Base-by-base conservation (phyloP, 2,888 invertebrate genomes). In the Neoscelio sp. region DNA sequence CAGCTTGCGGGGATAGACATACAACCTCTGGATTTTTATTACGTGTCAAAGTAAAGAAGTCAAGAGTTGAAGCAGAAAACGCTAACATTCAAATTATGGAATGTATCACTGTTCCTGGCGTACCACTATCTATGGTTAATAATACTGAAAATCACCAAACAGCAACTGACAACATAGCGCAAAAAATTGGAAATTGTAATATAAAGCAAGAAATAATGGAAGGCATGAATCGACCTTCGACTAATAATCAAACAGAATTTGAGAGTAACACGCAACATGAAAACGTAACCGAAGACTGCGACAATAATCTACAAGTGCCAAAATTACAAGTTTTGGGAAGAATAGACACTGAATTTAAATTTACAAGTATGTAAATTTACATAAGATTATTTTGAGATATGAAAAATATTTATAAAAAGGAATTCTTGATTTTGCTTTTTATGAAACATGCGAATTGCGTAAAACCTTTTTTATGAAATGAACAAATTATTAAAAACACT, bases 21-120 rank as follows among this genome's bases (percentile, higher is more conserved):
- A 91, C 91, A 60, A 93, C 94, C 0, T 93, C 94, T 1, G 96
- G 95, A 3, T 91, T 98, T 12, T 88, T 98, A 46, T 87, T 98
- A 6, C 95, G 95, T 88, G 91, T 98, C 0, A 94, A 93, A 85
- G 91, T 95, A 2, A 91, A 90, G 89, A 93, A 92, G 88, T 92
- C 91, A 79, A 91, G 86, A 90, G 15, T 78, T 3, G 10, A 54
- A 1, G 5, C 62, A 62, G 13, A 67, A 80, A 23, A 33, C 62
- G 15, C 46, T 68, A 81, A 76, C 17, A 20, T 12, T n/a, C 35
- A 20, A 33, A 20, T 48, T 0, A 40, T 67, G 40, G 67, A 80
- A 50, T 62, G 30, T 33, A 54, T 73, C 4, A 73, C 44, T 8
- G 48, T 71, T 1, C 44, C 60, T 18, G 67, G 77, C 7, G 15